Evolutionary conservation across 2,113 vertebrate species (phyloP), one percentile per base, ranked within the genome.

Genomic region (Marmota monax): DNA sequence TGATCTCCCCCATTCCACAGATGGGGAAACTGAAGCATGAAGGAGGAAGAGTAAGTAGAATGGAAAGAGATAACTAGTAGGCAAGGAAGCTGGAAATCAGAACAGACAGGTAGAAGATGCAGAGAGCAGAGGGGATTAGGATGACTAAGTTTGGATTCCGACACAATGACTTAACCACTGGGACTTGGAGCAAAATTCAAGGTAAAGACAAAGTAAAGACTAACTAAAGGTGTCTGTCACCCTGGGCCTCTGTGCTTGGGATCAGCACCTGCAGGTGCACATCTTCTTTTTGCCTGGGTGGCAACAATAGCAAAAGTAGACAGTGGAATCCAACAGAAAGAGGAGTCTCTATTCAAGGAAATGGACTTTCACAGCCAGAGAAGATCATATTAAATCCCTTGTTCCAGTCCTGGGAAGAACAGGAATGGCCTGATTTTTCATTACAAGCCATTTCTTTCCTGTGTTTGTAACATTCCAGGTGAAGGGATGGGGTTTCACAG

Each of bases 221-320:
- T 39, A 48, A 10, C 7, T 16, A 3, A 18, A 53, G 27, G 37
- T 4, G 6, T 20, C 74, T 67, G 63, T 11, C 37, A 2, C 13
- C n/a, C 10, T 4, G 0, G 23, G 5, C 16, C 34, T 70, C 39
- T 0, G 1, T 1, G 61, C 69, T 72, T 4, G 9, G 34, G 0
- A 22, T 22, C 51, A 25, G 37, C 85, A 65, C 3, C 14, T 22
- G 32, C 48, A 16, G 13, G n/a, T 7, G 10, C 2, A 8, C 3
- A 22, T 65, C 37, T 61, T 79, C 65, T 42, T 7, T 11, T 48
- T 4, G 16, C 8, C 48, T 5, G 14, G 18, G 29, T 48, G 34
- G 1, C 0, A 14, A 7, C 3, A 6, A 1, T 0, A 63, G 58
- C 51, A 25, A 39, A 2, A 20, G 4, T 23, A 25, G 11, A 29